Evolutionary conservation across 2,797 vertebrate species (phyloP), one percentile per base, ranked within the genome.

Genomic region (Florisuga fusca): DNA sequence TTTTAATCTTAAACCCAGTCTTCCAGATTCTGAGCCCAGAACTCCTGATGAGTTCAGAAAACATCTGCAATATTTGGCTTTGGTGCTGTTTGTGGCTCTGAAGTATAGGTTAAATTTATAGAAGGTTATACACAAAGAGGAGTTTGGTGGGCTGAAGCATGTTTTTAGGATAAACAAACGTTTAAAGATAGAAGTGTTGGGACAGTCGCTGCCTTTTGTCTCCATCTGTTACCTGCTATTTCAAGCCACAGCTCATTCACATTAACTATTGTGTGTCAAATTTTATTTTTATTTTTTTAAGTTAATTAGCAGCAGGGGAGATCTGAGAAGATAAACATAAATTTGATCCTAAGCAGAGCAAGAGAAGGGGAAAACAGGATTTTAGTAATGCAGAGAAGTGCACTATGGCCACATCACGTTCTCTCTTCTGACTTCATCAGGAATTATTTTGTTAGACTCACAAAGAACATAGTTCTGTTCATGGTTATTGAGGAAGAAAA

Each of bases 161-260:
- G 98, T 98, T 98, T 98, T 98, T 98, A 98, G 97, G 80, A 55
- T 68, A 95, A 98, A 96, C 97, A 98, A 98, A 97, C 98, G 97
- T 98, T 97, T 97, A 98, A 97, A 98, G 97, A 98, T 97, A 97
- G 97, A 97, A 97, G 75, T 87, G 45, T 97, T 94, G 96, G 97
- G 96, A 97, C 95, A 96, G 95, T 85, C 21, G 29, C 94, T 97
- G 94, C 96, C 97, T 97, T 97, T 97, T 97, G 96, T 97, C 93
- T 59, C 96, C 87, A 91, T 91, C 95, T 98, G 97, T 98, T 96
- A 92, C 88, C 89, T 96, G 92, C 97, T 89, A 57, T 33, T 93
- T 83, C 96, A 94, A 96, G 96, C 96, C 95, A 96, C 87, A n/a
- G 92, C 68, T 95, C 38, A 4, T 82, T 95, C 77, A 73, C 46